A percentile compares a stretch with the other conserved stretches of the same genome.
phyloP scores from a whole-genome alignment of 2,888 invertebrate genomes.

The Pristionchus mayeri region DNA sequence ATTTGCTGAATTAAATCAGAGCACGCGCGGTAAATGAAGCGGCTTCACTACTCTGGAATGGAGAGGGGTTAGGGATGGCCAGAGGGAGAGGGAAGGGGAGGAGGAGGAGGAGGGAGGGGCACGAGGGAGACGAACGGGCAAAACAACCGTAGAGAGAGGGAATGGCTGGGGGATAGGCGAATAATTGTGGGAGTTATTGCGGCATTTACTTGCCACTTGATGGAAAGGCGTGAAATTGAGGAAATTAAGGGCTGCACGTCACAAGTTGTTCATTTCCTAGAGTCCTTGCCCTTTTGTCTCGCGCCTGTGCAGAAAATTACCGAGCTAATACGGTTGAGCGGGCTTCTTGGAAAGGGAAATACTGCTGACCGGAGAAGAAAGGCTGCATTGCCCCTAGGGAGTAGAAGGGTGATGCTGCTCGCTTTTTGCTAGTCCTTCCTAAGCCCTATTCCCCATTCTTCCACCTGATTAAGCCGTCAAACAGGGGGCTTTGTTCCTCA shows the following conservation, averaged over 20 bases:
- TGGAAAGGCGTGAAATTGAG: no score
- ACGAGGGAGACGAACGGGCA: neutral
- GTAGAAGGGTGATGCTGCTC: neutral
- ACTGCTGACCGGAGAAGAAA: neutral
- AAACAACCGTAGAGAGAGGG: neutral
- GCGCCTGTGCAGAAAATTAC: no score
- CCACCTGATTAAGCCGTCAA: constrained; percentile 29
- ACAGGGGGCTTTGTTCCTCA: constrained; percentile 3
- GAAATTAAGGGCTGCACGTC: no score
- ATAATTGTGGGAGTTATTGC: constrained; percentile 26
- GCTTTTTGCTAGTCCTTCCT: neutral
- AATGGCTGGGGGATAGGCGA: no score
- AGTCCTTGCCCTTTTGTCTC: no score
- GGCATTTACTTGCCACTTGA: no score
- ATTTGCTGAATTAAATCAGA: constrained; percentile 35
- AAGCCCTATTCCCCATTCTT: neutral
- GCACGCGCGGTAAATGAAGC: neutral
- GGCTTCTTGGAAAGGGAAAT: no score
- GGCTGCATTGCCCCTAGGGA: neutral
- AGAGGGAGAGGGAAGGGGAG: neutral
- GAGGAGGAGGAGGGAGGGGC: neutral
- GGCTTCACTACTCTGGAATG: neutral
- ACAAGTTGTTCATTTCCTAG: no score
- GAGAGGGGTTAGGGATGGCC: neutral
- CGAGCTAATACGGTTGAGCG: no score